These are phyloP conservation scores for Enteromius thamalakanensis DNA, from an alignment of 2,797 vertebrate genomes.

Conservation along the genomic window DNA sequence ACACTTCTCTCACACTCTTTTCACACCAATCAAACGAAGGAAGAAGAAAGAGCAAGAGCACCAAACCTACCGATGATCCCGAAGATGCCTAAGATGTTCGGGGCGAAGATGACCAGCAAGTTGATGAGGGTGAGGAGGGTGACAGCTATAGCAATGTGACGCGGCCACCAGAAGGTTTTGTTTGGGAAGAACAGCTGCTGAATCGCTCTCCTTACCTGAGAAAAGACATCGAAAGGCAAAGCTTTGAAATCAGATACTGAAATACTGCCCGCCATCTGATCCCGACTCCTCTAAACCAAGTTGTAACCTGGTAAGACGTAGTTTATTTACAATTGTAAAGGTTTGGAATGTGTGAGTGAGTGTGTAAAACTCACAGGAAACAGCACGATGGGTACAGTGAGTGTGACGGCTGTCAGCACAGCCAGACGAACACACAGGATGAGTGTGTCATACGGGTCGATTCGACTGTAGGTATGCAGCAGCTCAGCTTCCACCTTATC, in stretches of 20 bases:
- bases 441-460: slow-evolving; percentile 89
- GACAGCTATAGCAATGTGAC: slow-evolving; percentile 85
- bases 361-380: slow-evolving; percentile 86
- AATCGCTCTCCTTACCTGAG: slow-evolving; percentile 91
- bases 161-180: slow-evolving; percentile 93
- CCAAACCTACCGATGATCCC: slow-evolving; percentile 89
- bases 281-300: background rate
- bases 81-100: slow-evolving; percentile 96
- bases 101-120: slow-evolving; percentile 95
- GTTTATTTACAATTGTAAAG: background rate
- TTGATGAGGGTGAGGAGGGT: slow-evolving; percentile 89
- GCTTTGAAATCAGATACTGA: background rate
- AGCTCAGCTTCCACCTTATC: slow-evolving; percentile 91
- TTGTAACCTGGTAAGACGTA: background rate
- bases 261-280: background rate
- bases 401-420: slow-evolving; percentile 92
- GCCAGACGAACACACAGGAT: slow-evolving; percentile 95
- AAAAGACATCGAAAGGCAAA: background rate
- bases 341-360: background rate
- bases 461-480: slow-evolving; percentile 92
- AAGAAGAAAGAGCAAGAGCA: background rate
- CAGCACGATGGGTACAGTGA: slow-evolving; percentile 95
- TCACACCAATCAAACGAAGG: background rate
- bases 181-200: slow-evolving; percentile 94
- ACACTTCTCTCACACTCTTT: background rate